phyloP scores from a whole-genome alignment of 1,140 invertebrate species.

The Cotesia glomerata region DNA sequence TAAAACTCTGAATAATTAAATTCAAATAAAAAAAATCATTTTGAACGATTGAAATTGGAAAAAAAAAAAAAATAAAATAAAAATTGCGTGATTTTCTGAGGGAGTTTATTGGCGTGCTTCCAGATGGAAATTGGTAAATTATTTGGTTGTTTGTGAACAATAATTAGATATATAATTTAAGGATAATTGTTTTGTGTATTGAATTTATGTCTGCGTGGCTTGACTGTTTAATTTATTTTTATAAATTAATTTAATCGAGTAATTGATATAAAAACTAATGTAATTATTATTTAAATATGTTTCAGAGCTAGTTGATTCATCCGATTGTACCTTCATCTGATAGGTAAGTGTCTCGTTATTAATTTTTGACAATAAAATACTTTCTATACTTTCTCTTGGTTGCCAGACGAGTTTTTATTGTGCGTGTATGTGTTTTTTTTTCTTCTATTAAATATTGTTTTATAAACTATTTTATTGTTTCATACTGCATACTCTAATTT shows the following conservation, averaged over 20 bases:
- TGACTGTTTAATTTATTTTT: neutral
- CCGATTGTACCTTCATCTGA: slow-evolving; percentile 30
- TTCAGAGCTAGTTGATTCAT: slow-evolving; percentile 32
- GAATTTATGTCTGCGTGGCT: too few species aligned
- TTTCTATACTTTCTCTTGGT: slow-evolving; percentile 9
- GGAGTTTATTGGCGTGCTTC: neutral
- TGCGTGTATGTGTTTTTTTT: neutral
- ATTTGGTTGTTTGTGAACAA: neutral
- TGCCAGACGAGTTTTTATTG: neutral
- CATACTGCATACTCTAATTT: neutral
- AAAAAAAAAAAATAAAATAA: neutral
- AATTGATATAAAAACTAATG: neutral
- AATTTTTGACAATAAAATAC: neutral
- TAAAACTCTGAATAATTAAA: too few species aligned
- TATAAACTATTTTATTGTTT: neutral
- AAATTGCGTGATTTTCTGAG: neutral
- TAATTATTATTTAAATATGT: slow-evolving; percentile 14
- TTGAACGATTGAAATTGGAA: too few species aligned
- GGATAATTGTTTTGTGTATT: neutral
- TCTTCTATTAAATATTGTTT: neutral
- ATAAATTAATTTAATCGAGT: neutral
- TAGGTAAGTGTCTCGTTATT: slow-evolving; percentile 24
- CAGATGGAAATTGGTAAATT: slow-evolving; percentile 16
- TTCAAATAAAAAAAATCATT: too few species aligned
- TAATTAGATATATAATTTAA: neutral